Conservation (phyloP, 2,888 invertebrate species). For the Lacanobia oleracea region DNA sequence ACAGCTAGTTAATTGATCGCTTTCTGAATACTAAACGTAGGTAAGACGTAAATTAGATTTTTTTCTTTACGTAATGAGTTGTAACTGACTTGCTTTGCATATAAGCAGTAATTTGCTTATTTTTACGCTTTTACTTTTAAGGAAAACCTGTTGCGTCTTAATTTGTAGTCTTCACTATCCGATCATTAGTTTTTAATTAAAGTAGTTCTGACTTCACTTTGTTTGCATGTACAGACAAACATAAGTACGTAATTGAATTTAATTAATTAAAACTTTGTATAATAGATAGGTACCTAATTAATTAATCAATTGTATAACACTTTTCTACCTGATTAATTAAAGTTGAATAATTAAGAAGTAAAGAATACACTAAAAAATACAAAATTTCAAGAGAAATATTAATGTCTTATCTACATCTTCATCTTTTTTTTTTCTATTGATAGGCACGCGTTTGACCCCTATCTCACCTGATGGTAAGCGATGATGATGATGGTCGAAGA, state of each 20-base stretch:
- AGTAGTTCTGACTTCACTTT: not conserved
- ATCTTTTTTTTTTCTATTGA: too few relatives aligned
- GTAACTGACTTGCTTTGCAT: constrained; percentile 28
- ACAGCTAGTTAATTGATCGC: constrained; percentile 35
- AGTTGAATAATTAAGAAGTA: too few relatives aligned
- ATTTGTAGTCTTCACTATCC: constrained; percentile 6
- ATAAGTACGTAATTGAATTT: not conserved
- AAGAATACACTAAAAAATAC: not conserved
- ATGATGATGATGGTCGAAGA: too few relatives aligned
- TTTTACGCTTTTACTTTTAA: constrained; percentile 37
- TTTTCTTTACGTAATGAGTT: constrained; percentile 40
- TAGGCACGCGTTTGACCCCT: too few relatives aligned
- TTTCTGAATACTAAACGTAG: constrained; percentile 51
- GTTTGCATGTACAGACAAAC: not conserved
- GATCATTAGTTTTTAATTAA: constrained; percentile 9
- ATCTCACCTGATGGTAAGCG: too few relatives aligned
- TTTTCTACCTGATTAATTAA: not conserved
- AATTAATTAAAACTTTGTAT: not conserved
- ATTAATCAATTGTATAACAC: not conserved
- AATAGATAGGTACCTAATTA: not conserved
- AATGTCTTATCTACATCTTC: too few relatives aligned
- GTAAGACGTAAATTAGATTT: constrained; percentile 38
- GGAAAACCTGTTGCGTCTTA: constrained; percentile 33
- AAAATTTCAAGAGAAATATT: not conserved
- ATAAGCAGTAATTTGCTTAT: constrained; percentile 31